These are phyloP conservation scores for Pantelozetes paolii DNA, from an alignment of 2,888 invertebrate species.

Conservation along the genomic window DNA sequence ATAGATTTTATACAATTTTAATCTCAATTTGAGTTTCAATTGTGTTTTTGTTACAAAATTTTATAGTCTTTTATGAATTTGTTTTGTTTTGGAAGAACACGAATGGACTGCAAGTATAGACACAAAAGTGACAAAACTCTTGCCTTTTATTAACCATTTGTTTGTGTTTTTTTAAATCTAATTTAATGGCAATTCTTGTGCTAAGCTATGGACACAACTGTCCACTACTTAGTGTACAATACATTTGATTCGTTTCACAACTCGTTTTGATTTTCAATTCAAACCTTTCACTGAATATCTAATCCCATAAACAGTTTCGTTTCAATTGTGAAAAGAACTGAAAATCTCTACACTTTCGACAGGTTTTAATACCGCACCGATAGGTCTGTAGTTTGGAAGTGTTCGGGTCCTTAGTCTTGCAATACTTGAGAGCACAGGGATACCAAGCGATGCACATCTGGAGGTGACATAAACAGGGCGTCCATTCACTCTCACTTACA, in stretches of 20 bases:
- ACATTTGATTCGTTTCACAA: conserved; percentile 2
- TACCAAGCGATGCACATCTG: conserved; percentile 92
- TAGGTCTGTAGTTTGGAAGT: conserved; percentile 65
- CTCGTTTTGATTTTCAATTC: not conserved
- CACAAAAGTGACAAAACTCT: too few relatives aligned
- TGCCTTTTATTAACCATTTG: not conserved
- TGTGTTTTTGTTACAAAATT: not conserved
- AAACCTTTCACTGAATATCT: conserved; percentile 32
- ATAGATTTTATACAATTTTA: not conserved
- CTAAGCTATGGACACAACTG: not conserved
- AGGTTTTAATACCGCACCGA: conserved; percentile 92
- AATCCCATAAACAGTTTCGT: conserved; percentile 65
- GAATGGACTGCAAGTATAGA: not conserved
- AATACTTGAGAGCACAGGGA: conserved; percentile 90
- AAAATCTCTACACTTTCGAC: conserved; percentile 81
- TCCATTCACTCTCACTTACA: conserved; percentile 48
- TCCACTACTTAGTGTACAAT: not conserved
- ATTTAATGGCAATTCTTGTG: not conserved
- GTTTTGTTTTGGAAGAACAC: not conserved
- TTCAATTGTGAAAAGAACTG: conserved; percentile 78
- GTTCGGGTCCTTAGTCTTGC: conserved; percentile 69
- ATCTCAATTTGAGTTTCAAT: not conserved
- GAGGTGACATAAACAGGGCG: conserved; percentile 75
- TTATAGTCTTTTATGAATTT: not conserved
- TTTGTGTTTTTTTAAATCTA: not conserved